Evolutionary conservation across 1,140 invertebrate species (phyloP), one percentile per base, ranked within the genome.

Genomic region (Chironomus tepperi): DNA sequence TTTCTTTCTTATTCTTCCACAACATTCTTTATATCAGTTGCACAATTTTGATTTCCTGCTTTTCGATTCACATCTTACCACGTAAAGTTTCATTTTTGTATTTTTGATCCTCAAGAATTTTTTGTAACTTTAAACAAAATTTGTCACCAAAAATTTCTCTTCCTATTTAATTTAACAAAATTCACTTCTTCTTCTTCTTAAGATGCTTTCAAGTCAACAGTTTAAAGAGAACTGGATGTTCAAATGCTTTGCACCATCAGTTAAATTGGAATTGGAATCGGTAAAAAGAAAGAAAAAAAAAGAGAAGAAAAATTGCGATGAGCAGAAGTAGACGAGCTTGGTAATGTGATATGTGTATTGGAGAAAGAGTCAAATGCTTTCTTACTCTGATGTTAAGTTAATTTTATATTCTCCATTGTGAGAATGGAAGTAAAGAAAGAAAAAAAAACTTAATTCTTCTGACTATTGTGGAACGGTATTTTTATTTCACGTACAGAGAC

Each of bases 211-310:
- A 19, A 21, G 16, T 18, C 65, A 70, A 70, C 65, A 21, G 16
- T 21, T 70, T 16, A 21, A 70, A 70, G 65, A 70, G 65, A 70
- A 70, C 65, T 70, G 65, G 18, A 70, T 21, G n/a, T 70, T 21
- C 65, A 70, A 70, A 70, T 70, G 65, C 16, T 16, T 57, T n/a
- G 12, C 47, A 15, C 47, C 15, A 57, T 0, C 47, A 57, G 47
- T 57, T 57, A 57, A 57, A 57, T 57, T 57, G 47, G 12, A 57
- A 57, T 57, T 57, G 47, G 47, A 57, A 12, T 57, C 47, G n/a
- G 47, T 57, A n/a, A 57, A 57, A n/a, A 57, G 47, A 57, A 57
- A 57, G 47, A 57, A 57, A 57, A 34, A n/a, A 15, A 47, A 47
- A 47, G 47, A 57, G 24, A 57, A 57, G 47, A 57, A 57, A 57